Evolutionary conservation across 1,140 invertebrate genomes (phyloP), one percentile per base, ranked within the genome.

Genomic region (Linepithema humile): DNA sequence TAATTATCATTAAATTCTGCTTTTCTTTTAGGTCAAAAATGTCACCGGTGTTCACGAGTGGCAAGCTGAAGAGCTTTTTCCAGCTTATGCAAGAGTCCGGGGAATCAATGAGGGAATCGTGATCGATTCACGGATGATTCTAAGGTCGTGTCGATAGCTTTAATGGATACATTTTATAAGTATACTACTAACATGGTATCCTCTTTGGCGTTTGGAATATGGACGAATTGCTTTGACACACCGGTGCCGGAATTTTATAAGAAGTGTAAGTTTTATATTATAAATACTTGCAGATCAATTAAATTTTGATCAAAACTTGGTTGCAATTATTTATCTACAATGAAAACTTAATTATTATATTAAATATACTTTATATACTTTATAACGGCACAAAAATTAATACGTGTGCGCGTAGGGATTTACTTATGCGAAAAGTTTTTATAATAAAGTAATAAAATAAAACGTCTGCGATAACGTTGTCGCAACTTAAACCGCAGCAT

Each of bases 101-200:
- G 0, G 80, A 90, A 1, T 84, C 90, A 17, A 84, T 93, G 84
- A 85, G 57, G 0, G 69, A 88, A 26, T 86, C 35, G 88, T 0
- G 9, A 43, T 26, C 53, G 90, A 20, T 78, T 85, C 10, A 35
- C 70, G 4, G 10, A 84, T 15, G 32, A 53, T 9, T 12, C 20
- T 0, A 65, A 74, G 4, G n/a, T n/a, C n/a, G 45, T 29, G 0
- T 82, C 70, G 45, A n/a, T n/a, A n/a, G n/a, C n/a, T 65, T 60
- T n/a, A 45, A 95, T 93, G 75, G 92, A 94, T 6, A 45, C 92
- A 6, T 86, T 90, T 67, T 89, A 91, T 0, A 92, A 89, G 55
- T 96, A 93, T 53, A 93, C 95, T 0, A 95, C 95, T 1, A 95
- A 96, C 75, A 89, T 95, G 0, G 95, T 96, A 50, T 94, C 95